These are phyloP conservation scores for Micoletzkya japonica DNA, from an alignment of 2,888 invertebrate species.

Conservation along the genomic window DNA sequence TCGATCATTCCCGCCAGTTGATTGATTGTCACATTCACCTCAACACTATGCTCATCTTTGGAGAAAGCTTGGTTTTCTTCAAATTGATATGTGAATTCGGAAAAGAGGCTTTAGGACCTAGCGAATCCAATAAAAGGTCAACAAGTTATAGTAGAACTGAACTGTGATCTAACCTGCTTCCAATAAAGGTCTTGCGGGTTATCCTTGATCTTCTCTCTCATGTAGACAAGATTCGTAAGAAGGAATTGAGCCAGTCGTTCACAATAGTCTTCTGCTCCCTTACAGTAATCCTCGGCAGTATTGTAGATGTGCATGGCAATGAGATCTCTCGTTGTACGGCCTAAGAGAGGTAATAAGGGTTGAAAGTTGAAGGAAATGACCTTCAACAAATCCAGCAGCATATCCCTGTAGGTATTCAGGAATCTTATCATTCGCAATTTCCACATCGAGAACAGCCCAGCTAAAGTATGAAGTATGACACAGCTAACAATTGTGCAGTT, in stretches of 20 bases:
- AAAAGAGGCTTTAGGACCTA: too few relatives aligned
- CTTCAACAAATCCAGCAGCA: conserved; percentile 59
- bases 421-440: conserved; percentile 44
- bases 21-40: conserved; percentile 45
- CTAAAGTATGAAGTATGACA: conserved; percentile 25
- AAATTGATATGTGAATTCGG: too few relatives aligned
- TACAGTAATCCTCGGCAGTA: conserved; percentile 56
- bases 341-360: conserved; percentile 26
- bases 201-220: conserved; percentile 47
- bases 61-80: too few relatives aligned
- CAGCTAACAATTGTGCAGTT: too few relatives aligned
- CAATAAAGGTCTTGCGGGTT: conserved; percentile 58
- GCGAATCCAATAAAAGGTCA: too few relatives aligned
- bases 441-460: conserved; percentile 57
- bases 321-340: conserved; percentile 47
- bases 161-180: conserved; percentile 53
- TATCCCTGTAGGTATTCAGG: conserved; percentile 55
- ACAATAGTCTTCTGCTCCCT: conserved; percentile 58
- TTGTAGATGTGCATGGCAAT: conserved; percentile 55
- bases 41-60: too few relatives aligned
- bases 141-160: too few relatives aligned
- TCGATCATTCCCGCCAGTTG: conserved; percentile 47
- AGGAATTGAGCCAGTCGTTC: conserved; percentile 51
- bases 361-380: conserved; percentile 29
- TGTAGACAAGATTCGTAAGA: conserved; percentile 54